Conservation (phyloP, 1,140 invertebrate genomes). For the Tenebrio molitor region DNA sequence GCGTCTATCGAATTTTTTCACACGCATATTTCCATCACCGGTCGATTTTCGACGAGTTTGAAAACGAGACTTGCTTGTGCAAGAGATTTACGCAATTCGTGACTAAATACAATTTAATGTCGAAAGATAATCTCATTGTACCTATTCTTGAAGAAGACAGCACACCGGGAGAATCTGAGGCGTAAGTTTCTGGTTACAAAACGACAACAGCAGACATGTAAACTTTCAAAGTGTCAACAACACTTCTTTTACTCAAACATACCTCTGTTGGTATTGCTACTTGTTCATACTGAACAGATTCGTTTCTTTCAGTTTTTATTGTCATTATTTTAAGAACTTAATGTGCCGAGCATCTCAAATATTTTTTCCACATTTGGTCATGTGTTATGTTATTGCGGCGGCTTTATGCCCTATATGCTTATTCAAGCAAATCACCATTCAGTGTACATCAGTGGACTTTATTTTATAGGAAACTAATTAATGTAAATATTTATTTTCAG, state of each 20-base stretch:
- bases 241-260: neutral
- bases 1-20: conserved; percentile 99
- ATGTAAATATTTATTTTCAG: conserved; percentile 18
- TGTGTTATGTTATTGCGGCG: conserved; percentile 1
- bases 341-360: neutral
- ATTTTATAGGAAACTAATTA: neutral
- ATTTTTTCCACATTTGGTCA: conserved; percentile 3
- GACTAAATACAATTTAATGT: conserved; percentile 98
- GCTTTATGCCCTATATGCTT: conserved; percentile 10
- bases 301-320: conserved; percentile 3
- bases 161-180: conserved; percentile 80
- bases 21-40: conserved; percentile 99
- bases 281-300: conserved; percentile 37
- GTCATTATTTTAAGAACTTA: conserved; percentile 1
- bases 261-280: conserved; percentile 16
- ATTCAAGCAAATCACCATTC: conserved; percentile 19
- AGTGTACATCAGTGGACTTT: conserved; percentile 3
- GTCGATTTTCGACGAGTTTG: conserved; percentile 97
- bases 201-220: too few species aligned
- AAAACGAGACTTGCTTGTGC: conserved; percentile 95
- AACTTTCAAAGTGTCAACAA: too few species aligned
- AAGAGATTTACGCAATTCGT: conserved; percentile 98
- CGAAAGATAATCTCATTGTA: conserved; percentile 98
- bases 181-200: conserved; percentile 65
- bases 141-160: conserved; percentile 89